phyloP scores from a whole-genome alignment of 2,113 vertebrate species.

The Ariopsis seemanni region DNA sequence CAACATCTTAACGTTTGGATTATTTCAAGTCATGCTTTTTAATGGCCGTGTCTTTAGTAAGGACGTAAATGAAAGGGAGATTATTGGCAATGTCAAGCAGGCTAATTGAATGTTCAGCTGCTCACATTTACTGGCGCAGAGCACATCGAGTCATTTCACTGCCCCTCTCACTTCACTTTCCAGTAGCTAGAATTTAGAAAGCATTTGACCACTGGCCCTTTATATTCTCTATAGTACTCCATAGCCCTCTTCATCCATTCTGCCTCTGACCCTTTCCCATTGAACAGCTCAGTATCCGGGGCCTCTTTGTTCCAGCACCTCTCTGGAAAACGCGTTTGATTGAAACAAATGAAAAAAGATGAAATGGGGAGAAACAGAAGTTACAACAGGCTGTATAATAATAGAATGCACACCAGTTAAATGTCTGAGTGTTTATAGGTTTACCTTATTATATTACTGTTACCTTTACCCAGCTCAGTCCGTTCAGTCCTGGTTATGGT shows the following conservation, averaged over 20 bases:
- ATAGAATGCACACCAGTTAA: neutral
- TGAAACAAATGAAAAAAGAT: constrained; percentile 37
- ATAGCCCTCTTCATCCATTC: constrained; percentile 28
- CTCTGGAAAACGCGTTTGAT: constrained; percentile 47
- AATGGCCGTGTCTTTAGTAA: constrained; percentile 71
- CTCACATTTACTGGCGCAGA: constrained; percentile 72
- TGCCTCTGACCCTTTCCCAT: constrained; percentile 40
- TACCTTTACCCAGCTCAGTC: neutral
- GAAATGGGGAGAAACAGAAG: neutral
- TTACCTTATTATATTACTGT: neutral
- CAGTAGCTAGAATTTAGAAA: constrained; percentile 49
- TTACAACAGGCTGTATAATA: neutral
- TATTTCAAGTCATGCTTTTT: constrained; percentile 73
- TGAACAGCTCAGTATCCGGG: constrained; percentile 44
- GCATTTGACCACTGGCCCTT: constrained; percentile 29
- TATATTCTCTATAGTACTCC: constrained; percentile 30
- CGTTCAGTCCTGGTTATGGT: neutral
- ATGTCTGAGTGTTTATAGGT: neutral
- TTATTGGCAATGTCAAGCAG: constrained; percentile 79
- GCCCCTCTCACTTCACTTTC: constrained; percentile 56
- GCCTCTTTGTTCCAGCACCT: constrained; percentile 46
- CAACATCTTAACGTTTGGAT: constrained; percentile 70
- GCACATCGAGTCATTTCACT: constrained; percentile 65
- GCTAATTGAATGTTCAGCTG: constrained; percentile 80
- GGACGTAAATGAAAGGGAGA: constrained; percentile 74